Evolutionary conservation across 2,888 invertebrate species (phyloP).

Genomic region (Trachelus iudaicus): DNA sequence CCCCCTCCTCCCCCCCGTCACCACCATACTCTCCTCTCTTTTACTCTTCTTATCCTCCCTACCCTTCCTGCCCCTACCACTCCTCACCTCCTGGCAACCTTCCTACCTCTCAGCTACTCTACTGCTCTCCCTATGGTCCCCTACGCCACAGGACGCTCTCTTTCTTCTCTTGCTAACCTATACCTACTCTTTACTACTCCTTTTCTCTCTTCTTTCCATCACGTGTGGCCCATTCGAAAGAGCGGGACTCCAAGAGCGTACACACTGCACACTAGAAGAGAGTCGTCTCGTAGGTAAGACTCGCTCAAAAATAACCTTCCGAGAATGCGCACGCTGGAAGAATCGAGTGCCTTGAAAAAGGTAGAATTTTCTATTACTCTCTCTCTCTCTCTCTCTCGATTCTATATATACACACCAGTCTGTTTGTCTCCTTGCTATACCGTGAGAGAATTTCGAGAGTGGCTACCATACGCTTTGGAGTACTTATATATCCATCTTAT

Average conservation of each 20-base stretch:
- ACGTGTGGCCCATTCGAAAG: constrained; percentile 20
- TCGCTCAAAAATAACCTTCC: constrained; percentile 8
- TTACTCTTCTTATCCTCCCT: constrained; percentile 34
- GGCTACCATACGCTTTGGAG: not conserved
- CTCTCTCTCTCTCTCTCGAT: not conserved
- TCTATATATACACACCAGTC: not conserved
- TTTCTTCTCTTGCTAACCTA: not conserved
- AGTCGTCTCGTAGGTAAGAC: not conserved
- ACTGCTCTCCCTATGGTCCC: not conserved
- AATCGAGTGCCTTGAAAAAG: not conserved
- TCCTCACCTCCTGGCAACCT: constrained; percentile 31
- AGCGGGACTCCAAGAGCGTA: not conserved
- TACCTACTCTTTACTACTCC: not conserved
- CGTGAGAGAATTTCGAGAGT: not conserved
- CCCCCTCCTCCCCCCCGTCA: constrained; percentile 22
- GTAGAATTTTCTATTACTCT: not conserved
- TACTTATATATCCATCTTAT: not conserved
- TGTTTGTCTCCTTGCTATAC: not conserved
- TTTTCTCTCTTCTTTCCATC: constrained; percentile 19
- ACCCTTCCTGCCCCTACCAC: constrained; percentile 28
- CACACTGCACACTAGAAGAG: not conserved
- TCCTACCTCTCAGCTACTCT: constrained; percentile 26
- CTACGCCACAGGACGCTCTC: constrained; percentile 3
- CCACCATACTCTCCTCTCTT: constrained; percentile 26
- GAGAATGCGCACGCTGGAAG: not conserved